Conservation (phyloP, 2,888 invertebrate genomes). For the Myathropa florea region DNA sequence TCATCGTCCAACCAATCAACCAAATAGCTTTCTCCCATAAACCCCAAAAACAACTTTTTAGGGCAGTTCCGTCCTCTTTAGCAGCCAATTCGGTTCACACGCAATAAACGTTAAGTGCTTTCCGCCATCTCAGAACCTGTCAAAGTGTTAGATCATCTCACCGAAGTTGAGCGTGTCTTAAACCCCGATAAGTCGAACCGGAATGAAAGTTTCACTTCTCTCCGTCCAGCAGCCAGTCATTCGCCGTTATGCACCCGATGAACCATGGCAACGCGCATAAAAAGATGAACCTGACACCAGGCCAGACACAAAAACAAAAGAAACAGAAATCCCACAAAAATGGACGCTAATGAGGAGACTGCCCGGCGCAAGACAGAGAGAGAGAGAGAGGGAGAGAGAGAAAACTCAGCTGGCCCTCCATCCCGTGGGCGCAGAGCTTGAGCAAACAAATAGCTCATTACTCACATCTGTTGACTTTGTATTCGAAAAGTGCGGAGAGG, state of each 20-base stretch:
- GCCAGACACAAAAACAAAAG: background rate
- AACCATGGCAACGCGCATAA: slow-evolving; percentile 13
- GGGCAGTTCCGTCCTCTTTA: background rate
- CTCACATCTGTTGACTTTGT: slow-evolving; percentile 58
- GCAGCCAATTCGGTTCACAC: background rate
- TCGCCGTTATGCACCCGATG: slow-evolving; percentile 17
- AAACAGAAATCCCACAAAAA: background rate
- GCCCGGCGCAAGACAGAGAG: no score
- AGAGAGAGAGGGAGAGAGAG: no score
- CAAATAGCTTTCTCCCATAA: background rate
- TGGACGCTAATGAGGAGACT: slow-evolving; percentile 18
- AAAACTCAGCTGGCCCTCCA: no score
- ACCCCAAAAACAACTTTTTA: background rate
- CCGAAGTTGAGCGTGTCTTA: background rate
- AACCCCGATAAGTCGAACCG: slow-evolving; percentile 5
- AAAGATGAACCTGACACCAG: background rate
- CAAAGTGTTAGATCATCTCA: slow-evolving; percentile 7
- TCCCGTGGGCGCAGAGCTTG: background rate
- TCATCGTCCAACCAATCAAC: background rate
- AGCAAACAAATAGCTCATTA: slow-evolving; percentile 55
- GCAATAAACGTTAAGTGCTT: slow-evolving; percentile 16
- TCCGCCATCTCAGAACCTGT: background rate
- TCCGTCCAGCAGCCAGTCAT: background rate
- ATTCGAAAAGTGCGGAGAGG: slow-evolving; percentile 21
- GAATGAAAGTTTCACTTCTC: slow-evolving; percentile 38